A percentile compares a stretch with the other conserved stretches of the same genome.
phyloP scores from a whole-genome alignment of 2,888 invertebrate species.

The Parascotia fuliginaria region DNA sequence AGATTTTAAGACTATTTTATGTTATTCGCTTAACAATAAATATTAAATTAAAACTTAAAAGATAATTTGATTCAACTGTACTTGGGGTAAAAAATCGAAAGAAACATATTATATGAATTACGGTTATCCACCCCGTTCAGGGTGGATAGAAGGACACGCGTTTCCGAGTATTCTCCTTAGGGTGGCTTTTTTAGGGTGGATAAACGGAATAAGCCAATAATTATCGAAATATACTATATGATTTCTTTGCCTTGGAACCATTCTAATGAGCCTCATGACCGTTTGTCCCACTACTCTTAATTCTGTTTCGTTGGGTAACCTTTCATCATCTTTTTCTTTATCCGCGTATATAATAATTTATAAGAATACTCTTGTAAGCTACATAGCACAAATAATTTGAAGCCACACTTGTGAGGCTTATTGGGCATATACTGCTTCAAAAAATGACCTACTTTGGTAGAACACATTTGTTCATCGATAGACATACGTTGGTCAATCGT shows the following conservation, averaged over 20 bases:
- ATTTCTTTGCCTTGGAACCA: conserved; percentile 27
- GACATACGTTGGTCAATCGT: conserved; percentile 49
- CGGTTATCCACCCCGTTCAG: too few relatives aligned
- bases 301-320: conserved; percentile 18
- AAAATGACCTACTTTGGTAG: conserved; percentile 36
- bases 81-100: too few relatives aligned
- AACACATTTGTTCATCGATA: conserved; percentile 42
- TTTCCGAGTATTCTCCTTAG: too few relatives aligned
- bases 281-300: conserved; percentile 24
- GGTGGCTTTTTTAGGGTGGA: too few relatives aligned
- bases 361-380: conserved; percentile 34
- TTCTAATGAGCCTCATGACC: conserved; percentile 28
- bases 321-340: conserved; percentile 20
- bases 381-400: conserved; percentile 37
- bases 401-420: conserved; percentile 42
- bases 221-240: conserved; percentile 49
- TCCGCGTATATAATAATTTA: conserved; percentile 30
- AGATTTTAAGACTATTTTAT: too few relatives aligned
- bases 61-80: too few relatives aligned
- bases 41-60: too few relatives aligned
- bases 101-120: too few relatives aligned
- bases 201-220: too few relatives aligned
- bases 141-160: too few relatives aligned
- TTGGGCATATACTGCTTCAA: conserved; percentile 37
- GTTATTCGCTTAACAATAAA: too few relatives aligned